A percentile compares a stretch with the other conserved stretches of the same genome.
Conservation (phyloP, 2,888 invertebrate species). For the Stenolophus ochropezus region DNA sequence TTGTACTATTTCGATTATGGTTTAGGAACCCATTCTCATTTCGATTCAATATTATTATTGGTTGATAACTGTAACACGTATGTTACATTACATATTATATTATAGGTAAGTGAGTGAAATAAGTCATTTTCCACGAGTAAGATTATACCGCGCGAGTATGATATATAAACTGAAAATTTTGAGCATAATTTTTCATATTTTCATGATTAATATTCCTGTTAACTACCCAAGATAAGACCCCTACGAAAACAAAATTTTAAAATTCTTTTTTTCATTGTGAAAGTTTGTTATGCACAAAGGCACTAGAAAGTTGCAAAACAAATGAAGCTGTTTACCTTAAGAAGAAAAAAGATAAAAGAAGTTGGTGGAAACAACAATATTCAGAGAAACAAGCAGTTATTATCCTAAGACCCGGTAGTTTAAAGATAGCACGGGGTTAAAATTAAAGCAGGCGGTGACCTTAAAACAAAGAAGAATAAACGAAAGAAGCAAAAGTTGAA, state of each 20-base stretch:
- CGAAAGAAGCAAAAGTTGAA: conserved; percentile 38
- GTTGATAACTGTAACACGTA: no score
- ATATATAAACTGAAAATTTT: no score
- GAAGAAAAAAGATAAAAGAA: conserved; percentile 47
- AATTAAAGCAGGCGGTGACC: conserved; percentile 16
- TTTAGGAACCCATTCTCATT: no score
- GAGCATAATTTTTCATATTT: neutral
- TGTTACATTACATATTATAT: no score
- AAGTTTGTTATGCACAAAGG: neutral
- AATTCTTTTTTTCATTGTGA: conserved; percentile 8
- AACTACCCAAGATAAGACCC: neutral
- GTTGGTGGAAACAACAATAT: conserved; percentile 53
- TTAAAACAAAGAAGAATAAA: conserved; percentile 38
- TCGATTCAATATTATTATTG: no score
- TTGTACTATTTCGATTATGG: no score
- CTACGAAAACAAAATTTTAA: neutral
- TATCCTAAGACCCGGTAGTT: conserved; percentile 24
- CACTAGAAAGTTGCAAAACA: conserved; percentile 46
- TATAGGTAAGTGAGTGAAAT: no score
- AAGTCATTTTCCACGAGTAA: no score
- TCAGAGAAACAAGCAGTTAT: conserved; percentile 49
- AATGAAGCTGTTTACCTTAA: conserved; percentile 51
- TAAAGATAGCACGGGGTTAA: conserved; percentile 30
- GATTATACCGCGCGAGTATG: no score
- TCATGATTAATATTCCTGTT: conserved; percentile 1